These are phyloP conservation scores for Malurus leucopterus DNA, from an alignment of 2,797 vertebrate genomes.

Conservation along the genomic window DNA sequence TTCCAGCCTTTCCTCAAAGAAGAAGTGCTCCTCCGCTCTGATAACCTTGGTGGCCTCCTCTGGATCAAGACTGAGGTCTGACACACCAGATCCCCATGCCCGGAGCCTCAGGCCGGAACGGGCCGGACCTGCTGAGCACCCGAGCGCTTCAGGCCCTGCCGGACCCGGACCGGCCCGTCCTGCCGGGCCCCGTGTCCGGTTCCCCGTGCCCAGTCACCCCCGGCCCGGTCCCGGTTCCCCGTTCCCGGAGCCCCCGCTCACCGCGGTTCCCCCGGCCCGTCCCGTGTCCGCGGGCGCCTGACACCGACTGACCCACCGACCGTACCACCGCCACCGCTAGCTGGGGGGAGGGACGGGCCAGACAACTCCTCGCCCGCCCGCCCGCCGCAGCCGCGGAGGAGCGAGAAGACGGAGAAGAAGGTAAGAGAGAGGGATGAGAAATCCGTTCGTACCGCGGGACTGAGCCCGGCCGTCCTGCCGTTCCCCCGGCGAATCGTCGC, in stretches of 20 bases:
- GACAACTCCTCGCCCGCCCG: background rate
- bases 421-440: accelerated
- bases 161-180: background rate
- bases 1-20: background rate
- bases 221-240: background rate
- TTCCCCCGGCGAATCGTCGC: too few species aligned
- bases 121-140: background rate
- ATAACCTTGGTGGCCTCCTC: background rate
- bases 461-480: background rate
- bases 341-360: accelerated
- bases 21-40: background rate
- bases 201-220: background rate
- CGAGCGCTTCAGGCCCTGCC: background rate
- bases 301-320: slow-evolving; percentile 7
- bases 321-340: background rate
- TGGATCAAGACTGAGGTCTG: background rate
- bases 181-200: too few species aligned
- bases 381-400: background rate
- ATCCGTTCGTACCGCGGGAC: background rate
- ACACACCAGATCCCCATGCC: accelerated
- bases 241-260: background rate
- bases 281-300: slow-evolving; percentile 31
- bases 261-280: background rate
- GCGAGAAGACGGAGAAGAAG: accelerated
- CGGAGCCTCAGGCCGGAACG: background rate